Evolutionary conservation across 2,113 vertebrate species (phyloP).

Genomic region (Amblyornis subalaris): DNA sequence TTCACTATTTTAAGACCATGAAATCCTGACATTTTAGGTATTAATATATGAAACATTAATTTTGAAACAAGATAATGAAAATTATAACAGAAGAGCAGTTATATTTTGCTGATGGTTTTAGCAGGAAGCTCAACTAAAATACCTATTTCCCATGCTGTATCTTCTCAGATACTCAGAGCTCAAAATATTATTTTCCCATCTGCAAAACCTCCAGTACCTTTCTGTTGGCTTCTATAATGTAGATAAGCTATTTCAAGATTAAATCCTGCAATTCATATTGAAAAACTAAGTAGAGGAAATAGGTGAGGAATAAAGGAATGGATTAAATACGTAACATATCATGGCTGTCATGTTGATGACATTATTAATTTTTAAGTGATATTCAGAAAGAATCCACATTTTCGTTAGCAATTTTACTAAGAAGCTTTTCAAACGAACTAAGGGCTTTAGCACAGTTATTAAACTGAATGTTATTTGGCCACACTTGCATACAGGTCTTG

Average conservation of each 20-base stretch:
- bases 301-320: not conserved
- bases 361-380: not conserved
- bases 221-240: not conserved
- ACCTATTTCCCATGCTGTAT: not conserved
- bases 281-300: not conserved
- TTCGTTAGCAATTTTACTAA: not conserved
- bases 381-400: not conserved
- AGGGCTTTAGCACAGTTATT: not conserved
- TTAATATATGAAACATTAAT: not conserved
- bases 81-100: not conserved
- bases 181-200: not conserved
- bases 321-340: not conserved
- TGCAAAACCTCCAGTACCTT: not conserved
- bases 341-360: not conserved
- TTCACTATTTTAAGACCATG: not conserved
- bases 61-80: not conserved
- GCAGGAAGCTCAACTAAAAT: not conserved
- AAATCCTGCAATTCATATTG: not conserved
- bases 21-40: not conserved
- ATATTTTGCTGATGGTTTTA: not conserved
- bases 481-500: not conserved
- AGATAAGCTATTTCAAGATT: not conserved
- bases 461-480: not conserved
- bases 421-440: not conserved
- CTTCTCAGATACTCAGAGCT: not conserved